Percentiles rank a stretch among this genome's conserved stretches.
Evolutionary conservation across 2,113 vertebrate species (phyloP).

Genomic region (Scophthalmus maximus): DNA sequence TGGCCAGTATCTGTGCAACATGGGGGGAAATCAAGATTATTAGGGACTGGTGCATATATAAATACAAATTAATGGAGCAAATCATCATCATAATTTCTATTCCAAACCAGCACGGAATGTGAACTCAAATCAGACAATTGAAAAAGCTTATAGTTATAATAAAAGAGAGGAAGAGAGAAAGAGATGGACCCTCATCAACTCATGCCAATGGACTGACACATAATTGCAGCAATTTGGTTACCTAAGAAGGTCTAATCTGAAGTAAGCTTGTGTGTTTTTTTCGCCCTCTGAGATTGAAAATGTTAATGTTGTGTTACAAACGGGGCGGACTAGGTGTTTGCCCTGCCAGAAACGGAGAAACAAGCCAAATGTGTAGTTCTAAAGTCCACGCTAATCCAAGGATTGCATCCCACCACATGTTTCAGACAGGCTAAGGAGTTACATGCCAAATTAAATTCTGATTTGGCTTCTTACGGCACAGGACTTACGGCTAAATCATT

Average conservation of each 20-base stretch:
- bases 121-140: constrained; percentile 25
- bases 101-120: neutral
- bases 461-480: constrained; percentile 73
- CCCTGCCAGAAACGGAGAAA: constrained; percentile 57
- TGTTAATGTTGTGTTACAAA: constrained; percentile 67
- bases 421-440: constrained; percentile 76
- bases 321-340: constrained; percentile 62
- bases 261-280: constrained; percentile 51
- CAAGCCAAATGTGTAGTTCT: constrained; percentile 70
- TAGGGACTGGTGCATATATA: neutral
- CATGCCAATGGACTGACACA: constrained; percentile 57
- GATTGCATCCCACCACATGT: constrained; percentile 80
- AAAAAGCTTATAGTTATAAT: constrained; percentile 20
- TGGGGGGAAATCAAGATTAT: neutral
- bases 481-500: constrained; percentile 76
- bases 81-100: constrained; percentile 23
- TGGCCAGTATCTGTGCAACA: neutral
- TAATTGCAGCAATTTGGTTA: constrained; percentile 76
- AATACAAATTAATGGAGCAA: neutral
- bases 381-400: constrained; percentile 80
- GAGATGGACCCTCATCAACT: constrained; percentile 31
- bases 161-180: constrained; percentile 27
- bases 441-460: constrained; percentile 79
- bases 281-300: constrained; percentile 69
- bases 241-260: constrained; percentile 73